Evolutionary conservation across 2,888 invertebrate genomes (phyloP), one percentile per base, ranked within the genome.

Genomic region (Lepidochrysops patricia): DNA sequence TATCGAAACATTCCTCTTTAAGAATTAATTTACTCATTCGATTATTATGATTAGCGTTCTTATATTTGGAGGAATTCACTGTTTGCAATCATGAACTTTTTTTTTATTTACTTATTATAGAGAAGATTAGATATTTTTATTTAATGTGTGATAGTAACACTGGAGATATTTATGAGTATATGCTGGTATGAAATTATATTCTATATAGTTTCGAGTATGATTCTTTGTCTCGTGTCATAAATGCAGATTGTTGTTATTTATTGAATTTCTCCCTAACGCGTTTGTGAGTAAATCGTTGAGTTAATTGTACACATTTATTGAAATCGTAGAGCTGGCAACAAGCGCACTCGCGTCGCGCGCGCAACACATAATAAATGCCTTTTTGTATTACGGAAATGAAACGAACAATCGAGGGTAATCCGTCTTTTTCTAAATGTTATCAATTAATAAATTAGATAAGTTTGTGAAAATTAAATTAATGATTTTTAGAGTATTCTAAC

Each of bases 401-500:
- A 72, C 76, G 73, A 73, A 72, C 76, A 73, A 78, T 75, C 77
- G 76, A 79, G 75, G 75, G 73, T 72, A 74, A 74, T 79, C 79
- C 85, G 82, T 85, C 82, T 83, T 80, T 77, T 77, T 72, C n/a
- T 62, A 64, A 78, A 82, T 82, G 79, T 84, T 85, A 79, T 86
- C 82, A 82, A 84, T 84, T 84, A 78, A 82, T 84, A 73, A 81
- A 84, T 80, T 80, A 83, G 84, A 80, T 87, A 87, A 86, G 88
- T 84, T 82, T 84, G 85, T 86, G 85, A 86, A 80, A 82, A 85
- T 80, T 86, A 82, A 89, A 86, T 87, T 87, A 85, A 89, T 88
- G 83, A 85, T 82, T 87, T 84, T 87, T 86, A 86, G 86, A 87
- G 83, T 88, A 87, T 84, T 89, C 88, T 89, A 88, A 89, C 87